Conservation (phyloP, 1,140 invertebrate species). For the Drosophila bocki region DNA sequence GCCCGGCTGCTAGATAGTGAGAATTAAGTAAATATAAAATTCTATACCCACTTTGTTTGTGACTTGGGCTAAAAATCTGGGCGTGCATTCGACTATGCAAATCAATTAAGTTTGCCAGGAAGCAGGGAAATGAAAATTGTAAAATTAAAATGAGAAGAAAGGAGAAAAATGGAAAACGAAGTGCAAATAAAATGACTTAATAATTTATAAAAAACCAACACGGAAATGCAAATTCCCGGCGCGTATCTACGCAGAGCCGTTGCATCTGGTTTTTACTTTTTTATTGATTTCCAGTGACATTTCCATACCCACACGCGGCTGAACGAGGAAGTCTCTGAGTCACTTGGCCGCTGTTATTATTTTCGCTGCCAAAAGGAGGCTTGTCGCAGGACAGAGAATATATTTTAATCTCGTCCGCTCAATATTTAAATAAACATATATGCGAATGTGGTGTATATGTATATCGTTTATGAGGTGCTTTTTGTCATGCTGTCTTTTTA, state of each 20-base stretch:
- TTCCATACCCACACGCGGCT: constrained; percentile 9
- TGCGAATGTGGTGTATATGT: not conserved
- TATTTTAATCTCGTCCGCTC: constrained; percentile 11
- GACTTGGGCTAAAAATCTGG: constrained; percentile 2
- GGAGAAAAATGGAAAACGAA: constrained; percentile 19
- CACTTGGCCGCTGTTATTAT: constrained; percentile 24
- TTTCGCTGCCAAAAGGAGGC: constrained; percentile 51
- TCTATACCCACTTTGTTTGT: constrained; percentile 1
- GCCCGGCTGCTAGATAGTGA: constrained; percentile 9
- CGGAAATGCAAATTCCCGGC: constrained; percentile 59
- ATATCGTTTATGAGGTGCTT: constrained; percentile 36
- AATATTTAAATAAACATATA: constrained; percentile 43
- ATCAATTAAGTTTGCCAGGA: constrained; percentile 39
- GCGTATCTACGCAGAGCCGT: constrained; percentile 56
- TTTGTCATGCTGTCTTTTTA: constrained; percentile 33
- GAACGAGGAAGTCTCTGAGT: constrained; percentile 47
- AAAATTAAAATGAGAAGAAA: constrained; percentile 21
- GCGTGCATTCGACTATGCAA: constrained; percentile 33
- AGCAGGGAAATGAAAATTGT: constrained; percentile 36
- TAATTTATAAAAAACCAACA: constrained; percentile 51
- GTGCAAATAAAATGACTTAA: constrained; percentile 53
- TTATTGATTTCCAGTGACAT: constrained; percentile 61
- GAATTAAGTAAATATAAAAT: constrained; percentile 4
- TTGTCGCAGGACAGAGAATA: constrained; percentile 49
- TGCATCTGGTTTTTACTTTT: constrained; percentile 57